phyloP scores from a whole-genome alignment of 1,140 invertebrate species.

The Lepidurus packardi region DNA sequence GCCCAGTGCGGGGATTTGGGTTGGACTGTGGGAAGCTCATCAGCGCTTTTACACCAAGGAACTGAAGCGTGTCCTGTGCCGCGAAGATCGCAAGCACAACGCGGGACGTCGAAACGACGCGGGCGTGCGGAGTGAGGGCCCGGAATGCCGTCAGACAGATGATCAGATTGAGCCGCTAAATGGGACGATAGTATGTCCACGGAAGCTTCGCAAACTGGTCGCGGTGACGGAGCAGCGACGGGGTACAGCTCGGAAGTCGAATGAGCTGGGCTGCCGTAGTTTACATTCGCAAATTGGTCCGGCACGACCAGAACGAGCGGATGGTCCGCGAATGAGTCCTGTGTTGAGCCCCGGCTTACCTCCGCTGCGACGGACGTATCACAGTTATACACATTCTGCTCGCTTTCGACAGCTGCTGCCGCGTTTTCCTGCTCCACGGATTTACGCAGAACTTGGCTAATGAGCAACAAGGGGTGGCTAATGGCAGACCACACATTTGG shows the following conservation, averaged over 20 bases:
- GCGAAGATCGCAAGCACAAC: not conserved
- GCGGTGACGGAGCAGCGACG: not conserved
- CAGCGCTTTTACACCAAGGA: not conserved
- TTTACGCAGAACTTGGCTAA: constrained; percentile 27
- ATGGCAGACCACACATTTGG: constrained; percentile 33
- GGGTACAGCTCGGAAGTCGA: not conserved
- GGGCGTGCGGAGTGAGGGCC: not conserved
- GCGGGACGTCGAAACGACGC: not conserved
- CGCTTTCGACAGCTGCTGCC: not conserved
- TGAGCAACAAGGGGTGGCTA: constrained; percentile 32
- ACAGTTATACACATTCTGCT: not conserved
- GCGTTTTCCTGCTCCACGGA: constrained; percentile 29
- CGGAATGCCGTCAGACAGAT: not conserved
- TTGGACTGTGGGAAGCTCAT: not conserved
- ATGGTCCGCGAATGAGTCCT: not conserved
- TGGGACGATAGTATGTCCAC: not conserved
- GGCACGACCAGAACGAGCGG: not conserved
- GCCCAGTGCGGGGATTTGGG: constrained; percentile 1
- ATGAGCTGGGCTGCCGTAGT: not conserved
- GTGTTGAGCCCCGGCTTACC: not conserved
- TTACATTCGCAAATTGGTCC: constrained; percentile 15
- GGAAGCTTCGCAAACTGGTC: not conserved
- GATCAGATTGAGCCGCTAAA: not conserved
- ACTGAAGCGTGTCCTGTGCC: not conserved
- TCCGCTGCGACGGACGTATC: not conserved